Percentiles rank a stretch among this genome's conserved stretches.
Evolutionary conservation across 2,113 vertebrate species (phyloP).

Genomic region (Rattus norvegicus): DNA sequence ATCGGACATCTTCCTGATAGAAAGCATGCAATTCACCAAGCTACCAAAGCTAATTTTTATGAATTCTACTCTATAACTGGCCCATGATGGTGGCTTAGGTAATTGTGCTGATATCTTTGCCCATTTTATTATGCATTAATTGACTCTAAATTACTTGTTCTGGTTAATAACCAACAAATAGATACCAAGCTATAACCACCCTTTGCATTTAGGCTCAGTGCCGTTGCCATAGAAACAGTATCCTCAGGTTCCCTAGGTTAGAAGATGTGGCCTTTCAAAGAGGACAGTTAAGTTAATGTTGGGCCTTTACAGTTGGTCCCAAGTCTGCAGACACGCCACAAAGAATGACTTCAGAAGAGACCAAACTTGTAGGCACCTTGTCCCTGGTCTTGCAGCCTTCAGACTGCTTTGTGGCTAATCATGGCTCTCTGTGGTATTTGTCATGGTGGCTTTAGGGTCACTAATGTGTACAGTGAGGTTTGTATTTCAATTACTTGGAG

Average conservation of each 20-base stretch:
- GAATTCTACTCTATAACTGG: neutral
- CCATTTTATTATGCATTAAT: neutral
- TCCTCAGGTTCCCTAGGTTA: neutral
- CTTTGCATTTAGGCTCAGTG: neutral
- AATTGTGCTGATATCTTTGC: neutral
- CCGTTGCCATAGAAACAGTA: neutral
- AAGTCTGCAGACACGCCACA: neutral
- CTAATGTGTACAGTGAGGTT: neutral
- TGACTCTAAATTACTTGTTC: neutral
- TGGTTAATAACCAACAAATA: neutral
- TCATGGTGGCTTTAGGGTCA: neutral
- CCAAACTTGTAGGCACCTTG: too few relatives aligned
- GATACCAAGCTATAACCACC: neutral
- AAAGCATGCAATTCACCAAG: neutral
- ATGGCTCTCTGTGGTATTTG: neutral
- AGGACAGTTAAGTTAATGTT: neutral
- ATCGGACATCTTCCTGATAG: neutral
- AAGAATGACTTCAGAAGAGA: neutral
- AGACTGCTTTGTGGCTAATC: neutral
- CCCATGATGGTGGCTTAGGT: neutral
- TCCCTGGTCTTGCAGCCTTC: neutral
- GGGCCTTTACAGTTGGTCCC: neutral
- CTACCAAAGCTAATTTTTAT: neutral
- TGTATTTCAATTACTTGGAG: neutral
- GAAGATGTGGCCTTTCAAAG: neutral